A percentile compares a stretch with the other conserved stretches of the same genome.
phyloP scores from a whole-genome alignment of 2,113 vertebrate species.

The Hemiprocne comata region DNA sequence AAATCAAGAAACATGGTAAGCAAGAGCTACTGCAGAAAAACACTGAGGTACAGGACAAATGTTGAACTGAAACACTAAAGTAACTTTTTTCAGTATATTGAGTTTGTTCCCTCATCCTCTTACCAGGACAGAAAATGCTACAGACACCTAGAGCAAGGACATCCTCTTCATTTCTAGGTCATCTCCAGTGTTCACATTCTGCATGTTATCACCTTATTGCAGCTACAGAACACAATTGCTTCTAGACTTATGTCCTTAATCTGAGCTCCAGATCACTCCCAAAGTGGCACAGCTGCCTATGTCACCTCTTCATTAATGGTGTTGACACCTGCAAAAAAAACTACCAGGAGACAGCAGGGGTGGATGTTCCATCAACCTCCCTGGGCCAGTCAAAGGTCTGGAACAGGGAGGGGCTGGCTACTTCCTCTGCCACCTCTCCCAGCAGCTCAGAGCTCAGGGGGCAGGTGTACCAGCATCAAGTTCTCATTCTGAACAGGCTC shows the following conservation, averaged over 20 bases:
- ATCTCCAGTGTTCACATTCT: background rate
- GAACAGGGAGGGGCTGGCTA: background rate
- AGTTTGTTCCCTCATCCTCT: background rate
- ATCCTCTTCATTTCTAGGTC: background rate
- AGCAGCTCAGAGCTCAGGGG: background rate
- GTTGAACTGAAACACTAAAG: background rate
- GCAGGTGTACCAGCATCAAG: fast-evolving
- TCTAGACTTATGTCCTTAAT: background rate
- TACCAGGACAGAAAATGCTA: background rate
- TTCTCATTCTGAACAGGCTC: background rate
- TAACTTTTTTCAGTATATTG: background rate
- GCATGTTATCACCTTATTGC: fast-evolving
- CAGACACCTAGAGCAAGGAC: background rate
- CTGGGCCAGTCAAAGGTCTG: background rate
- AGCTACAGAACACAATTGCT: background rate
- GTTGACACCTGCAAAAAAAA: background rate
- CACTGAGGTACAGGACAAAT: background rate
- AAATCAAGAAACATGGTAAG: background rate
- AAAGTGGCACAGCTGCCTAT: background rate
- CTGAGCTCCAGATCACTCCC: background rate
- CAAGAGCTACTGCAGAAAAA: background rate
- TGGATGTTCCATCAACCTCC: background rate
- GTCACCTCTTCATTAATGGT: background rate
- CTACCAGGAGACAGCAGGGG: background rate
- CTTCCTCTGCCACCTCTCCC: background rate